Evolutionary conservation across 2,888 invertebrate species (phyloP).

Genomic region (Carpatolechia fugitivella): DNA sequence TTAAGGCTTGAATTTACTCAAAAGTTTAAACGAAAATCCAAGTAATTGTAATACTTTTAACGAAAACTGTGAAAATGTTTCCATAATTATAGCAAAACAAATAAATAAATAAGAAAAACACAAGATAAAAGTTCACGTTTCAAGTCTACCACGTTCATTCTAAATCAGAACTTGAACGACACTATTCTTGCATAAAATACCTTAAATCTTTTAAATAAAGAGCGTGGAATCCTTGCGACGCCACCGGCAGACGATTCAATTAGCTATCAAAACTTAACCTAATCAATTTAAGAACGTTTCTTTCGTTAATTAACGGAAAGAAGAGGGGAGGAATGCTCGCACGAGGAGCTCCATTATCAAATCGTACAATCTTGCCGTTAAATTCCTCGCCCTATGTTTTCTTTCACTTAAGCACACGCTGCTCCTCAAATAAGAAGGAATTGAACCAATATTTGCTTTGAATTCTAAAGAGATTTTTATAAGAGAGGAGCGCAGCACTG

Average conservation of each 20-base stretch:
- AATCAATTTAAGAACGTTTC: constrained; percentile 32
- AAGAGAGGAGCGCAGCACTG: background rate
- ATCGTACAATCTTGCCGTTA: background rate
- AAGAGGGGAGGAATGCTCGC: background rate
- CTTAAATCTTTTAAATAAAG: no score
- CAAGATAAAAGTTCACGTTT: no score
- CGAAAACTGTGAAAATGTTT: no score
- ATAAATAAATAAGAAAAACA: no score
- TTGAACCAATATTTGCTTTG: constrained; percentile 2
- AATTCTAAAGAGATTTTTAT: background rate
- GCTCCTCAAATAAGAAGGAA: background rate
- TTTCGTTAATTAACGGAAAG: constrained; percentile 30
- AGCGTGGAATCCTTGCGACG: no score
- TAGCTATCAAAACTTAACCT: constrained; percentile 46
- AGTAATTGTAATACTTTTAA: no score
- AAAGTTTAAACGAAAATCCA: no score
- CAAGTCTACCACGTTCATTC: no score
- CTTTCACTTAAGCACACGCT: constrained; percentile 5
- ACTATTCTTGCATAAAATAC: no score
- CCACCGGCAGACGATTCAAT: constrained; percentile 32
- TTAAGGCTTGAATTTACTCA: no score
- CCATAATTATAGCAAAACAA: no score
- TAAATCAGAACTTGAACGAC: no score
- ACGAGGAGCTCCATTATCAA: background rate
- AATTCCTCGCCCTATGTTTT: constrained; percentile 1